Percentiles rank a stretch among this genome's conserved stretches.
These are phyloP conservation scores for Mirounga angustirostris DNA, from an alignment of 2,113 vertebrate species.

Conservation along the genomic window DNA sequence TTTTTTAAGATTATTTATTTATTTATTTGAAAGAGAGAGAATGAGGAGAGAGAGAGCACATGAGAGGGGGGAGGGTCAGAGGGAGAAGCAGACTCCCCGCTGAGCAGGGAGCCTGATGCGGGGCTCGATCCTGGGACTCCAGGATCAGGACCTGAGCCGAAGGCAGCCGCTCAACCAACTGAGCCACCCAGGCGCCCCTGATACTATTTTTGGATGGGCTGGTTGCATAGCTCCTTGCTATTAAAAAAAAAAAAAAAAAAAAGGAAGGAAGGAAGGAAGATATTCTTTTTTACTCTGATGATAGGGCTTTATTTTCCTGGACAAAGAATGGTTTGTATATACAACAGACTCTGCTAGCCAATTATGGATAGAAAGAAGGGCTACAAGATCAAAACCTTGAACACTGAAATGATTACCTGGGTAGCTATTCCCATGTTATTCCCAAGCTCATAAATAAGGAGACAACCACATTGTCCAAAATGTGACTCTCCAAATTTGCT, in stretches of 20 bases:
- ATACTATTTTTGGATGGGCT: slow-evolving; percentile 32
- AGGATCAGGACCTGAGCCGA: too few relatives aligned
- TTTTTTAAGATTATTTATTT: too few relatives aligned
- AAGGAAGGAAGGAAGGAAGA: too few relatives aligned
- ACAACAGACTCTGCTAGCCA: background rate
- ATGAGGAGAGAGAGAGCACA: too few relatives aligned
- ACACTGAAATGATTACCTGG: background rate
- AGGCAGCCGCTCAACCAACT: too few relatives aligned
- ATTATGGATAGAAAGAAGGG: background rate
- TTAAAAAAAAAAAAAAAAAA: background rate
- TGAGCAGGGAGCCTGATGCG: too few relatives aligned
- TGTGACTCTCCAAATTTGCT: background rate
- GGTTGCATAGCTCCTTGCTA: background rate
- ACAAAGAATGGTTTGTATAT: background rate
- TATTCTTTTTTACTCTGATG: slow-evolving; percentile 2
- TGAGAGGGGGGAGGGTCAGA: too few relatives aligned
- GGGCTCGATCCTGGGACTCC: too few relatives aligned
- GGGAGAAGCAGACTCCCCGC: too few relatives aligned
- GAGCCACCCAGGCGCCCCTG: too few relatives aligned
- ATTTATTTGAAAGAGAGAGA: too few relatives aligned
- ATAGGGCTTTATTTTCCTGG: background rate
- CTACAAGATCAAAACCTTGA: background rate
- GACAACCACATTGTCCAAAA: background rate
- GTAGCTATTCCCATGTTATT: background rate
- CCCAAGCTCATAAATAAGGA: background rate